A percentile compares a stretch with the other conserved stretches of the same genome.
These are phyloP conservation scores for Podilymbus podiceps DNA, from an alignment of 2,113 vertebrate species.

Conservation along the genomic window DNA sequence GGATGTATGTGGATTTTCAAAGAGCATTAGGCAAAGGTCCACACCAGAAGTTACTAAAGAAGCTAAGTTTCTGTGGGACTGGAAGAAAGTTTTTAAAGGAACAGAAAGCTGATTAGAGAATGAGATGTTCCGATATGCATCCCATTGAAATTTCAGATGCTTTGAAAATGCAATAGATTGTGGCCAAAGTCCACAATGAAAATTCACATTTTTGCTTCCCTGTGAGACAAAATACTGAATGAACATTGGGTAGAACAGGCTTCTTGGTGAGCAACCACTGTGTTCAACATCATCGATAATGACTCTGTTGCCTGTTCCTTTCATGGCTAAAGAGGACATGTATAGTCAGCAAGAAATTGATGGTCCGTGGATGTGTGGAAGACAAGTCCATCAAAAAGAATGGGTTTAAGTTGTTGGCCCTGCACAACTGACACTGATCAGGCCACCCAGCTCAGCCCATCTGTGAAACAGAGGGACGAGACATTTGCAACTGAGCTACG, in stretches of 20 bases:
- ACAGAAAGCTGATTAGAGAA: neutral
- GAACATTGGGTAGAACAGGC: neutral
- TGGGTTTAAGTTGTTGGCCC: neutral
- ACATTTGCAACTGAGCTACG: neutral
- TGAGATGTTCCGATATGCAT: neutral
- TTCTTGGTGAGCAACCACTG: neutral
- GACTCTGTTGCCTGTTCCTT: neutral
- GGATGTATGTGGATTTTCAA: neutral
- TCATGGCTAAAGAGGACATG: neutral
- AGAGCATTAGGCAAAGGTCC: neutral
- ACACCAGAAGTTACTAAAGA: neutral
- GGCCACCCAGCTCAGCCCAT: neutral
- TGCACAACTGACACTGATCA: neutral
- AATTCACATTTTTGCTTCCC: neutral
- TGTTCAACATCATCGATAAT: accelerated
- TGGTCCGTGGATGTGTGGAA: neutral
- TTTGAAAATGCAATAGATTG: neutral
- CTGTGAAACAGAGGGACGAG: neutral
- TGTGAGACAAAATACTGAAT: neutral
- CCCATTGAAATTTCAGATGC: neutral
- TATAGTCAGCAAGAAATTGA: neutral
- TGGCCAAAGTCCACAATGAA: neutral
- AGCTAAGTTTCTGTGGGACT: neutral
- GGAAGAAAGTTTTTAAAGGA: neutral
- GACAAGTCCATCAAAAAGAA: neutral